These are phyloP conservation scores for Rhizoglyphus robini DNA, from an alignment of 1,140 invertebrate genomes.

Conservation along the genomic window DNA sequence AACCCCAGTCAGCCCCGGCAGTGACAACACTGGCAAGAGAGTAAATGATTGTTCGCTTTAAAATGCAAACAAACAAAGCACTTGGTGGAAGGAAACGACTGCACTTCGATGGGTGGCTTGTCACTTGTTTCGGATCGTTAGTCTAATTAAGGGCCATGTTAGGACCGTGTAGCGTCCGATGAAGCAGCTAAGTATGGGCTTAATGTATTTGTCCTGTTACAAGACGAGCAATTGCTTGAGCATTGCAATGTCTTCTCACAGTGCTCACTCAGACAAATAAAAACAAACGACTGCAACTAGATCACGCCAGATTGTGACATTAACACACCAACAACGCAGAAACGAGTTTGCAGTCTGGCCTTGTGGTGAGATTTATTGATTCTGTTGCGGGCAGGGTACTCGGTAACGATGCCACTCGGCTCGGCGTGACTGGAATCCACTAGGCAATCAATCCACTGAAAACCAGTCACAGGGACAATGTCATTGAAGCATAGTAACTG, in stretches of 20 bases:
- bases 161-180: background rate
- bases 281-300: too few species aligned
- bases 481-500: too few species aligned
- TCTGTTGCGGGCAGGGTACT: too few species aligned
- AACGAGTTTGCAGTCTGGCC: too few species aligned
- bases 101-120: background rate
- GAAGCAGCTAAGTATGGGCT: slow-evolving; percentile 2
- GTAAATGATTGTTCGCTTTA: slow-evolving; percentile 2
- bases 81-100: background rate
- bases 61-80: slow-evolving; percentile 13
- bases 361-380: too few species aligned
- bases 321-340: too few species aligned
- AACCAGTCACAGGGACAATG: too few species aligned
- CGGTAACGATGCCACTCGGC: too few species aligned
- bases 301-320: too few species aligned
- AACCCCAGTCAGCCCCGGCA: background rate
- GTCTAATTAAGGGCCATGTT: slow-evolving; percentile 10
- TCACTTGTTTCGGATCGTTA: slow-evolving; percentile 8
- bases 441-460: too few species aligned
- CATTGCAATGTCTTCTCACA: background rate
- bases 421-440: too few species aligned
- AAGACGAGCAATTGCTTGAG: too few species aligned
- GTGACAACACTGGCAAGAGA: background rate
- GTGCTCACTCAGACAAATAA: background rate
- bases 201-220: slow-evolving; percentile 10